Conservation (phyloP, 2,888 invertebrate species). For the Chloroclystis v-ata region DNA sequence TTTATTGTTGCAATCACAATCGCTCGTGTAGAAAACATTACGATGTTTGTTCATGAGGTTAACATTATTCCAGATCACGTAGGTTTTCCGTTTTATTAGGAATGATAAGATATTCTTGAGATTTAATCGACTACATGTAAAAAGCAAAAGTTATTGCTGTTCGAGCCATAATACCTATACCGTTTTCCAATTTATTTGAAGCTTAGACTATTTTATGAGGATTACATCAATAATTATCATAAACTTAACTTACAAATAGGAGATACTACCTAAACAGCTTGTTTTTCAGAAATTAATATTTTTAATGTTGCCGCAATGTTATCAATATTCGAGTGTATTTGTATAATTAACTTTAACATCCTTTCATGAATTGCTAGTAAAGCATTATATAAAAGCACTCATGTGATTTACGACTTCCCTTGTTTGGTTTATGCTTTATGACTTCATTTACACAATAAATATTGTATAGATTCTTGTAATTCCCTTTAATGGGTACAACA, state of each 20-base stretch:
- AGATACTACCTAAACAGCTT: too few species aligned
- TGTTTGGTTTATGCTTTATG: conserved; percentile 14
- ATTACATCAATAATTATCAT: too few species aligned
- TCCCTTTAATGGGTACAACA: conserved; percentile 3
- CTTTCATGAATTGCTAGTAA: conserved; percentile 13
- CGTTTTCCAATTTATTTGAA: conserved; percentile 1
- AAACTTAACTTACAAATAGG: too few species aligned
- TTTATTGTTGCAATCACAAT: not conserved
- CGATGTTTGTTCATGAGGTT: conserved; percentile 37
- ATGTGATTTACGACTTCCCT: conserved; percentile 18
- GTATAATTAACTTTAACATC: conserved; percentile 12
- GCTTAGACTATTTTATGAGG: not conserved
- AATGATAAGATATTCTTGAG: conserved; percentile 26
- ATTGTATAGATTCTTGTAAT: conserved; percentile 7
- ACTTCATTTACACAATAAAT: conserved; percentile 18
- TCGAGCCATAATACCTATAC: conserved; percentile 15
- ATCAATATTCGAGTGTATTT: conserved; percentile 4
- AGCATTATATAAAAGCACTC: too few species aligned
- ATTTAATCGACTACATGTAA: conserved; percentile 11
- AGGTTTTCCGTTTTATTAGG: conserved; percentile 29
- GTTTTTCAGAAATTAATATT: not conserved
- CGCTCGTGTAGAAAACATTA: not conserved
- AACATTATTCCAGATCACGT: conserved; percentile 38
- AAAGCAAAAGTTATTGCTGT: conserved; percentile 21
- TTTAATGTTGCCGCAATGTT: not conserved